Evolutionary conservation across 2,797 vertebrate genomes (phyloP).

Genomic region (Lacerta bilineata): DNA sequence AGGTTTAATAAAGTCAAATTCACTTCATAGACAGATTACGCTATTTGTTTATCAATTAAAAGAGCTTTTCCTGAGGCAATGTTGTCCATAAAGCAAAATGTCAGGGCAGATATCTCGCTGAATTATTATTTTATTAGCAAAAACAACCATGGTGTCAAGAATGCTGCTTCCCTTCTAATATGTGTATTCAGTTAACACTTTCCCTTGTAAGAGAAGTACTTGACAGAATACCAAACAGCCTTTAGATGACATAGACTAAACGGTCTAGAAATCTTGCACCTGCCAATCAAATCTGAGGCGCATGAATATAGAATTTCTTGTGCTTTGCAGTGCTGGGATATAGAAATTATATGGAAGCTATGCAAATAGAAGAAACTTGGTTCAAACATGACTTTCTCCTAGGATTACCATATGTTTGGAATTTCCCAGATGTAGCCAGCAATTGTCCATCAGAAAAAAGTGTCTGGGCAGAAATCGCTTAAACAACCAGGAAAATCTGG

Average conservation of each 20-base stretch:
- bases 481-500: too few relatives aligned
- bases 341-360: background rate
- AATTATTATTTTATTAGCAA: slow-evolving; percentile 37
- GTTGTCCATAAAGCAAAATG: slow-evolving; percentile 46
- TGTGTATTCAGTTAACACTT: background rate
- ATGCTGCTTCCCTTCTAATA: slow-evolving; percentile 10
- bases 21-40: slow-evolving; percentile 25
- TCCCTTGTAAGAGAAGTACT: slow-evolving; percentile 21
- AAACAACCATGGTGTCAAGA: slow-evolving; percentile 12
- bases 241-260: slow-evolving; percentile 42
- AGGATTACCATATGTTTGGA: too few relatives aligned
- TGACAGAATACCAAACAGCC: slow-evolving; percentile 15
- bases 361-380: background rate
- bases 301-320: slow-evolving; percentile 2
- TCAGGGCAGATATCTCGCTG: slow-evolving; percentile 14
- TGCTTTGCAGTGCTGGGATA: background rate
- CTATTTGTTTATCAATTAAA: slow-evolving; percentile 48
- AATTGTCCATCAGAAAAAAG: too few relatives aligned
- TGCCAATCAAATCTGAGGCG: background rate
- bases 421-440: too few relatives aligned
- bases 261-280: slow-evolving; percentile 34
- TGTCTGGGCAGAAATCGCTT: too few relatives aligned
- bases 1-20: slow-evolving; percentile 34
- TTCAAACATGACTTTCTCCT: background rate
- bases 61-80: slow-evolving; percentile 17